phyloP scores from a whole-genome alignment of 2,797 vertebrate species.

The Paratrypauchen microcephalus region DNA sequence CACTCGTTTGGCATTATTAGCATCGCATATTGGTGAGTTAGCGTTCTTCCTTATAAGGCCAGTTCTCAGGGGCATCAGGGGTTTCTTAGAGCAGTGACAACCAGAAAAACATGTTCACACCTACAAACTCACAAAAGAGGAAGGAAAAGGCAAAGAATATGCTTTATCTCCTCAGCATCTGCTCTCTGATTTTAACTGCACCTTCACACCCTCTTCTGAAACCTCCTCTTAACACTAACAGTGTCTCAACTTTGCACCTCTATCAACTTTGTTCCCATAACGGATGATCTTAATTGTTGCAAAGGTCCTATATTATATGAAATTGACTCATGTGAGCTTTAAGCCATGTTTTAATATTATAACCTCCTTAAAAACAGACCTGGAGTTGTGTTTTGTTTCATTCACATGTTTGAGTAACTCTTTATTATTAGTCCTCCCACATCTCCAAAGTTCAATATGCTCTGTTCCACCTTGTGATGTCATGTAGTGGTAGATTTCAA shows the following conservation, averaged over 20 bases:
- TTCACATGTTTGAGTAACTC: too few relatives aligned
- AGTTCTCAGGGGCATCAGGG: neutral
- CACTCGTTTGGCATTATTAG: too few relatives aligned
- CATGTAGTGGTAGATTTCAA: too few relatives aligned
- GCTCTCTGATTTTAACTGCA: neutral
- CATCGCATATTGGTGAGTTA: too few relatives aligned
- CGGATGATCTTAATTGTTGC: neutral
- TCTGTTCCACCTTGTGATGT: too few relatives aligned
- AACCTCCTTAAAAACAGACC: too few relatives aligned
- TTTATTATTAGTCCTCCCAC: too few relatives aligned
- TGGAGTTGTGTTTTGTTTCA: too few relatives aligned
- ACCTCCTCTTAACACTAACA: neutral
- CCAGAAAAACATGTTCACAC: slow-evolving; percentile 68
- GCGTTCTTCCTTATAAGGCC: neutral
- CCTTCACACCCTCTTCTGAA: neutral
- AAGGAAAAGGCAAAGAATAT: slow-evolving; percentile 51
- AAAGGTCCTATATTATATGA: neutral
- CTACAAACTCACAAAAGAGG: slow-evolving; percentile 56
- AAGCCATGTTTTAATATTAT: too few relatives aligned
- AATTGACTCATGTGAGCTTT: too few relatives aligned
- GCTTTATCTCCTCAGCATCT: slow-evolving; percentile 38
- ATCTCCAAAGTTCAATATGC: too few relatives aligned
- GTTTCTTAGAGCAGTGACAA: slow-evolving; percentile 33
- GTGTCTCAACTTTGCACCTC: neutral
- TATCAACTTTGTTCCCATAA: neutral